These are phyloP conservation scores for Halichoeres trimaculatus DNA, from an alignment of 2,113 vertebrate genomes.

Conservation along the genomic window DNA sequence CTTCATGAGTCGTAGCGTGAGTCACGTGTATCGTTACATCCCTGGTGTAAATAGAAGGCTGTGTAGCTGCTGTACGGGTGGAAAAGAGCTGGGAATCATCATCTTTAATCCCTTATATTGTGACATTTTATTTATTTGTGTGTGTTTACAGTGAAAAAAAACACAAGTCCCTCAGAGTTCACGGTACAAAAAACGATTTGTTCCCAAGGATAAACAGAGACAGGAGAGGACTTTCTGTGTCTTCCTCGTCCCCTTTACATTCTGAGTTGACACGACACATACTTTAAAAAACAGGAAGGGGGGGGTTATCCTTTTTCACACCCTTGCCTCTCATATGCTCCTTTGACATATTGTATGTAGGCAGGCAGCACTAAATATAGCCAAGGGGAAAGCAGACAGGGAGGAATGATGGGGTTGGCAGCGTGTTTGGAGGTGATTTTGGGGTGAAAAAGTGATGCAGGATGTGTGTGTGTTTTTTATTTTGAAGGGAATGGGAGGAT, in stretches of 20 bases:
- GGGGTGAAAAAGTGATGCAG: slow-evolving; percentile 45
- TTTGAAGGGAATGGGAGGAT: slow-evolving; percentile 8
- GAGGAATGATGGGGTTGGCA: slow-evolving; percentile 16
- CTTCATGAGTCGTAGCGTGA: too few relatives aligned
- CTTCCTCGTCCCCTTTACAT: slow-evolving; percentile 28
- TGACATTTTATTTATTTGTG: slow-evolving; percentile 63
- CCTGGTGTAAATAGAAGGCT: neutral
- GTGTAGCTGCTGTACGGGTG: slow-evolving; percentile 12
- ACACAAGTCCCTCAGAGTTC: slow-evolving; percentile 4
- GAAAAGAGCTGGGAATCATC: slow-evolving; percentile 16
- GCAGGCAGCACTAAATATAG: slow-evolving; percentile 58
- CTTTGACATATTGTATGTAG: slow-evolving; percentile 12
- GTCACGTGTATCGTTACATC: too few relatives aligned
- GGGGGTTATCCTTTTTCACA: slow-evolving; percentile 26
- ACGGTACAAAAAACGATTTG: neutral
- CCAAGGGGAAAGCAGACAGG: slow-evolving; percentile 40
- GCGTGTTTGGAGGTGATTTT: slow-evolving; percentile 53
- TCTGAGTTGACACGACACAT: slow-evolving; percentile 9
- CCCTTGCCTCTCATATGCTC: slow-evolving; percentile 12
- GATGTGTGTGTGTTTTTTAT: slow-evolving; percentile 6
- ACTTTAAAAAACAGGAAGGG: neutral
- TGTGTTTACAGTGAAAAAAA: slow-evolving; percentile 65
- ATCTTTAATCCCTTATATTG: slow-evolving; percentile 47
- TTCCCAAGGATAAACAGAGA: neutral
- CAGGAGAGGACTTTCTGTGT: slow-evolving; percentile 20